Percentiles rank a stretch among this genome's conserved stretches.
These are phyloP conservation scores for Crossoptilon crossoptilon DNA, from an alignment of 2,797 vertebrate genomes.

Conservation along the genomic window DNA sequence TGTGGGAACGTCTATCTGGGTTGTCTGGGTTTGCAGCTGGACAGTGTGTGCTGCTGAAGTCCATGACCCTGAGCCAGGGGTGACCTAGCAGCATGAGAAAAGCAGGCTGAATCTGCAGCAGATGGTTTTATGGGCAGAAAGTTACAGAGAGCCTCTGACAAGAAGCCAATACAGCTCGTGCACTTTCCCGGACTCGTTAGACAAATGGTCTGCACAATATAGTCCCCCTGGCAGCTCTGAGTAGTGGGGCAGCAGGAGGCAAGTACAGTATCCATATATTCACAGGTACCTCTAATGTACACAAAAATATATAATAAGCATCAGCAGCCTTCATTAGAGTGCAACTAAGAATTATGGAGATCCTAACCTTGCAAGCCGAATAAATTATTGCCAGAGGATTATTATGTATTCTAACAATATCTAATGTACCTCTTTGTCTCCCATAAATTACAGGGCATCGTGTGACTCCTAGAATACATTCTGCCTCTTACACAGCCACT, in stretches of 20 bases:
- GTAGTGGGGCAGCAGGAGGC: conserved; percentile 38
- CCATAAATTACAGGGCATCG: conserved; percentile 72
- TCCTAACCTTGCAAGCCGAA: conserved; percentile 69
- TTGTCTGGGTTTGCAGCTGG: background rate
- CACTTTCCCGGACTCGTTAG: conserved; percentile 11
- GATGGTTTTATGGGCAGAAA: conserved; percentile 1
- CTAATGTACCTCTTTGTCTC: conserved; percentile 73
- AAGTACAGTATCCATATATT: conserved; percentile 52
- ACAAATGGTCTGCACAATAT: conserved; percentile 18
- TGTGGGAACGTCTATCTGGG: fast-evolving
- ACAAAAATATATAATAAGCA: conserved; percentile 74
- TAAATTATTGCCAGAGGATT: conserved; percentile 72
- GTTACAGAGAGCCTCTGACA: background rate
- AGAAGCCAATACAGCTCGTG: conserved; percentile 26
- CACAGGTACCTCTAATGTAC: conserved; percentile 60
- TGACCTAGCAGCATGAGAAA: background rate
- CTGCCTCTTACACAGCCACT: conserved; percentile 1
- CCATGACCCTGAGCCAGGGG: background rate
- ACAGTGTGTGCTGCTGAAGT: background rate
- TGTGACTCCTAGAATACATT: conserved; percentile 40
- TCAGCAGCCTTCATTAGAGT: conserved; percentile 66
- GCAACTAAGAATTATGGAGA: conserved; percentile 74
- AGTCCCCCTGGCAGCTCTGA: conserved; percentile 55
- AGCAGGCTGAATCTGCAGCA: background rate
- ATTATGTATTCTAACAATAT: conserved; percentile 75